These are phyloP conservation scores for Drosophila pruinosa DNA, from an alignment of 1,140 invertebrate species.

Conservation along the genomic window DNA sequence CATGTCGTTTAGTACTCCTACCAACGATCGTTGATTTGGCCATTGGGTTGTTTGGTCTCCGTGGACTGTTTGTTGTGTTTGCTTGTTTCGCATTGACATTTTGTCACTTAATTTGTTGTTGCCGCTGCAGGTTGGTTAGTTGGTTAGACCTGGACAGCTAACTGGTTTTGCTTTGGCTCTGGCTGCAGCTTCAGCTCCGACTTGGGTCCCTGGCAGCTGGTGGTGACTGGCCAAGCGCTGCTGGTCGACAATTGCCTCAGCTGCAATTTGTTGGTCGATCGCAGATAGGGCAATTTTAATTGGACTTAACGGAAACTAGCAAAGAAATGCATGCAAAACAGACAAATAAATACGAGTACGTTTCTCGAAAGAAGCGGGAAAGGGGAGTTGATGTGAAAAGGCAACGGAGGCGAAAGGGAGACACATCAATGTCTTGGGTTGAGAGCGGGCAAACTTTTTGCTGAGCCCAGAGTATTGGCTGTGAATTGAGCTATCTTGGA, in stretches of 20 bases:
- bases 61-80: slow-evolving; percentile 16
- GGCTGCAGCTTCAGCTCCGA: not conserved
- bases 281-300: slow-evolving; percentile 72
- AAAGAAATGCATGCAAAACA: slow-evolving; percentile 55
- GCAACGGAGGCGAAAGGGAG: not conserved
- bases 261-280: slow-evolving; percentile 56
- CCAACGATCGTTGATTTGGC: slow-evolving; percentile 16
- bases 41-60: slow-evolving; percentile 8
- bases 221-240: slow-evolving; percentile 13
- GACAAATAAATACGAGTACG: slow-evolving; percentile 30
- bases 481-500: slow-evolving; percentile 48
- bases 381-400: not conserved
- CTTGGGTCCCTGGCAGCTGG: slow-evolving; percentile 24
- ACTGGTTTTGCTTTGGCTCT: slow-evolving; percentile 26
- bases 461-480: not conserved
- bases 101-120: slow-evolving; percentile 80
- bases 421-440: slow-evolving; percentile 26
- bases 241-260: slow-evolving; percentile 32
- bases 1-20: not conserved
- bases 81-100: slow-evolving; percentile 72
- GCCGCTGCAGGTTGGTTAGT: slow-evolving; percentile 38
- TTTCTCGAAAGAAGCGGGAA: not conserved
- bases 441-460: slow-evolving; percentile 12
- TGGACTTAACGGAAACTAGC: slow-evolving; percentile 73
- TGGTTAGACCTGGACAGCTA: slow-evolving; percentile 28